phyloP scores from a whole-genome alignment of 30 jellyfish, hydroid and myxozoan genomes.

The Turritopsis rubra region DNA sequence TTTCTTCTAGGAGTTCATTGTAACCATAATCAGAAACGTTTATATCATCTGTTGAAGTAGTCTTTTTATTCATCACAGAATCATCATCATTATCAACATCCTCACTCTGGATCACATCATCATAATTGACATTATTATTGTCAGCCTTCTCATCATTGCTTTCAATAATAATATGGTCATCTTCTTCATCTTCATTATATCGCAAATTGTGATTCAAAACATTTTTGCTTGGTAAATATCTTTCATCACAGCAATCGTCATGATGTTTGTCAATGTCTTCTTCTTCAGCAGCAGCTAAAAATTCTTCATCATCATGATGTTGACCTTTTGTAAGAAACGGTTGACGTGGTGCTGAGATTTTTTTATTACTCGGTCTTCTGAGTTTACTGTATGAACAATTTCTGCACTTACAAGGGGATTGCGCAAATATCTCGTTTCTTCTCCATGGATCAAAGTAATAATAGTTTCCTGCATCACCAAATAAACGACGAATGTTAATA shows the following conservation, averaged over 20 bases:
- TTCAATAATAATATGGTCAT: neutral
- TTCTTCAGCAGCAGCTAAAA: neutral
- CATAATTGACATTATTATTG: neutral
- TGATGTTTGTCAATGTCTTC: neutral
- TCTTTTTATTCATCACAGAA: neutral
- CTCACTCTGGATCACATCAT: neutral
- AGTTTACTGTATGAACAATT: neutral
- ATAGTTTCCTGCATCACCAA: neutral
- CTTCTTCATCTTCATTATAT: neutral
- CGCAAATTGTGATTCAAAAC: neutral
- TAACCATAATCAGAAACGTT: neutral
- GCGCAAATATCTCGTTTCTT: neutral
- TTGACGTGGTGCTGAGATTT: neutral
- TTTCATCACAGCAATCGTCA: neutral
- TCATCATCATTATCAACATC: no score
- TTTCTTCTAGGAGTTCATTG: neutral
- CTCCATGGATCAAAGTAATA: neutral
- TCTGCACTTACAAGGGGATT: neutral
- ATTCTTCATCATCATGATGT: slow-evolving; percentile 7
- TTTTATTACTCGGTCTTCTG: neutral
- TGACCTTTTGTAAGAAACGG: neutral
- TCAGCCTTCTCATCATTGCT: neutral
- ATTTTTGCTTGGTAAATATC: neutral
- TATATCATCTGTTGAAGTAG: neutral
- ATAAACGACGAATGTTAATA: neutral